Base-by-base conservation (phyloP, 2,888 invertebrate genomes). In the Macrostomum cliftonense region DNA sequence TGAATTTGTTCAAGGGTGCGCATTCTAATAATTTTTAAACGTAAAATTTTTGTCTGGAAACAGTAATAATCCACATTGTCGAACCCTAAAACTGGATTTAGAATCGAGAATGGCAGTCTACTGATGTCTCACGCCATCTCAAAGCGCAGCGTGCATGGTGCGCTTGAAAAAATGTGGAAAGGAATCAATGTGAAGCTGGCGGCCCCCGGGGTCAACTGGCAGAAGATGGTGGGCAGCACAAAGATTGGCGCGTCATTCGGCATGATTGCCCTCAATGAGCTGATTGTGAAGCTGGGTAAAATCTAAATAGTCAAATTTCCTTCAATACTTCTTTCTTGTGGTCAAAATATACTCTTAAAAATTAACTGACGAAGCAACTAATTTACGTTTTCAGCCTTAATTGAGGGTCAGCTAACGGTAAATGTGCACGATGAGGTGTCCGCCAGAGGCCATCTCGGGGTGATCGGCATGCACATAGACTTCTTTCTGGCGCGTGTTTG, bases 191-290 rank as follows among this genome's bases (percentile, higher is more conserved):
- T 60, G 19, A 40, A 50, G 28, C 47, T 60, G n/a, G 50, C 57
- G 38, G 55, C 59, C 1, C 61, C 61, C 1, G 55, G 53, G 17
- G 55, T 60, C 9, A 57, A 61, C 49, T 61, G 57, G 56, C 51
- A 50, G 46, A 61, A 58, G 43, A 16, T 55, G 43, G 9, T 60
- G 9, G 61, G 61, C 12, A 55, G 57, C 1, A 47, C 49, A 21
- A 50, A 54, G 13, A 51, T 61, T 1, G 61, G 61, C 9, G 61
- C 58, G 1, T 56, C 59, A 0, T 60, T 61, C 47, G 61, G 60
- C 11, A 20, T 60, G 12, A 53, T 56, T 14, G 55, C 59, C 51
- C 53, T 56, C 20, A 61, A 61, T 46, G 47, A 55, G 13, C 50
- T 61, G 20, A 57, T 59, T 20, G 45, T 59, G 4, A 50, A 53